Base-by-base conservation (phyloP, 2,888 invertebrate genomes). In the Carterocephalus palaemon region DNA sequence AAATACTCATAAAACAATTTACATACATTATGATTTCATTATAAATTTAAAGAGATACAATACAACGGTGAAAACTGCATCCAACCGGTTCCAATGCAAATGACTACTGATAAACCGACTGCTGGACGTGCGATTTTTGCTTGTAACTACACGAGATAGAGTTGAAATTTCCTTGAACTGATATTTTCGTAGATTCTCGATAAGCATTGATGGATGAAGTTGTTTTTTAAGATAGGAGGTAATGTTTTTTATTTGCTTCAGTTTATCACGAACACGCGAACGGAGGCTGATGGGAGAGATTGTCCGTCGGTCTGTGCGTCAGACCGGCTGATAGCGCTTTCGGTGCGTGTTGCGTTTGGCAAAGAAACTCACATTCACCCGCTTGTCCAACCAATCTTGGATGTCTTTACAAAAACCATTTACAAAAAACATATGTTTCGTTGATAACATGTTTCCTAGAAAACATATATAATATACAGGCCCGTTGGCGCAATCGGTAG, bases 191-290 rank as follows among this genome's bases (percentile, higher is more conserved):
- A 47, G 50, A 50, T 50, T 46, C 15, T 24, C 28, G 56, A 57
- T 54, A 54, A 54, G 46, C 39, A 41, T 34, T 54, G 56, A 57
- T 54, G 49, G 54, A 56, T 56, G 49, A 47, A 51, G 49, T 53
- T 53, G 53, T 57, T 56, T 51, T 54, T 48, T 45, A 26, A 49
- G 56, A 56, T 56, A 56, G 45, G 29, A 48, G 39, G 36, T 23
- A 47, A 51, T 47, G 51, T 51, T 46, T 48, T 48, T 46, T 38
- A 34, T 43, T 42, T 28, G 24, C 36, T 47, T 43, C 34, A 43
- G 38, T 33, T 50, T 51, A 48, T 48, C 45, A 36, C 32, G 43
- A 43, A 20, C 47, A 52, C 49, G 47, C 50, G 41, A 47, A 16
- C 28, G 9, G 39, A 31, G 34, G 37, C 42, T 46, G 52, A 43